Conservation (phyloP, 2,888 invertebrate species). For the Nematopogon swammerdamellus region DNA sequence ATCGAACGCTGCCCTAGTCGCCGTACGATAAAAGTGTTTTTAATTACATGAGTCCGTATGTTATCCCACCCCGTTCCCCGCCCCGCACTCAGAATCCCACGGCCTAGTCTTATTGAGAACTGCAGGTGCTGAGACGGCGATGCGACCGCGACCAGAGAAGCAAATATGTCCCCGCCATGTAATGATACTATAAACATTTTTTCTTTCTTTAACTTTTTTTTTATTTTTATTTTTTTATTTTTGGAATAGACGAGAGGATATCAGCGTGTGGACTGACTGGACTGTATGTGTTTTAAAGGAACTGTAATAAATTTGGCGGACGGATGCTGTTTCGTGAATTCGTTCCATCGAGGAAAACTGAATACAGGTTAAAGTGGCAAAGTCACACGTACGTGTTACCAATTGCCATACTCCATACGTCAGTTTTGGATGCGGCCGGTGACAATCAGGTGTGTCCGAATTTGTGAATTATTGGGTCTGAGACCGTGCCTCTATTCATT, state of each 20-base stretch:
- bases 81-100: not conserved
- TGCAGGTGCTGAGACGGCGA: not conserved
- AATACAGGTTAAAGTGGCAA: no score
- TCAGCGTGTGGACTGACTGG: not conserved
- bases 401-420: no score
- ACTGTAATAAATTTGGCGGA: not conserved
- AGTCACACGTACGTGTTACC: no score
- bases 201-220: not conserved
- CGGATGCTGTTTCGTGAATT: not conserved
- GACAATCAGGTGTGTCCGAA: no score
- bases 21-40: not conserved
- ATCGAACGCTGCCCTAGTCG: no score
- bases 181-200: not conserved
- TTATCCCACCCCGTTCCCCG: not conserved
- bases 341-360: not conserved
- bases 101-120: not conserved
- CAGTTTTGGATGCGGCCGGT: no score
- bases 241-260: not conserved
- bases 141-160: not conserved
- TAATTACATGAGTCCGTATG: not conserved
- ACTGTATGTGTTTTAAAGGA: not conserved
- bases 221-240: not conserved
- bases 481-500: no score
- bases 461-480: no score
- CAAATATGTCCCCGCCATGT: not conserved